Evolutionary conservation across 1,140 invertebrate genomes (phyloP).

Genomic region (Acromyrmex echinatior): DNA sequence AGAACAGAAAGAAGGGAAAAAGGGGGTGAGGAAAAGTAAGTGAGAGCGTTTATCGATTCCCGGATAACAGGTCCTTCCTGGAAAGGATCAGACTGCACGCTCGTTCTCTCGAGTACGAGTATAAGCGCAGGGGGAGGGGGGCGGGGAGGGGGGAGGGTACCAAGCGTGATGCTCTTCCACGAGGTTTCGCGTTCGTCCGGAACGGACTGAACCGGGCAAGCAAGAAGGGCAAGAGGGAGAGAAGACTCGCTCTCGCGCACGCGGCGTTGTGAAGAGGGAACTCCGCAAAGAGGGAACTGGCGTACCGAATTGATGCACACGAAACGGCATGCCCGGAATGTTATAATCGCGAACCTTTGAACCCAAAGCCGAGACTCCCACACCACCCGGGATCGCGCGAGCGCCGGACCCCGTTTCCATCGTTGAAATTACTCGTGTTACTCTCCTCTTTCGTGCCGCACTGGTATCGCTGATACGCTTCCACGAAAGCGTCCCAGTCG

Average conservation of each 20-base stretch:
- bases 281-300: slow-evolving; percentile 85
- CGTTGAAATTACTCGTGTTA: slow-evolving; percentile 79
- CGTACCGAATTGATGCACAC: slow-evolving; percentile 87
- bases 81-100: slow-evolving; percentile 68
- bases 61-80: slow-evolving; percentile 71
- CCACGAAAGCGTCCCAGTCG: slow-evolving; percentile 68
- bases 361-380: slow-evolving; percentile 85
- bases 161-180: slow-evolving; percentile 64
- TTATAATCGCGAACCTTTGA: slow-evolving; percentile 87
- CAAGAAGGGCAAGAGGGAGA: slow-evolving; percentile 43
- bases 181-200: slow-evolving; percentile 76
- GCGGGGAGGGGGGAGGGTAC: background rate
- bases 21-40: slow-evolving; percentile 71
- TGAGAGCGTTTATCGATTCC: slow-evolving; percentile 73
- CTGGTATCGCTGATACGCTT: slow-evolving; percentile 74
- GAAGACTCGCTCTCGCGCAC: slow-evolving; percentile 70
- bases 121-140: slow-evolving; percentile 15
- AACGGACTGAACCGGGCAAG: slow-evolving; percentile 67
- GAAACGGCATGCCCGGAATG: slow-evolving; percentile 86
- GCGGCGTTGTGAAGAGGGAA: slow-evolving; percentile 70
- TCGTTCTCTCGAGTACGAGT: slow-evolving; percentile 46
- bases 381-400: slow-evolving; percentile 79
- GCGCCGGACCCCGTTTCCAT: slow-evolving; percentile 77
- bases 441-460: slow-evolving; percentile 69
- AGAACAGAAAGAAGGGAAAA: slow-evolving; percentile 46